Percentiles rank a stretch among this genome's conserved stretches.
Conservation (phyloP, 2,113 vertebrate species). For the Psilopsiagon aymara region DNA sequence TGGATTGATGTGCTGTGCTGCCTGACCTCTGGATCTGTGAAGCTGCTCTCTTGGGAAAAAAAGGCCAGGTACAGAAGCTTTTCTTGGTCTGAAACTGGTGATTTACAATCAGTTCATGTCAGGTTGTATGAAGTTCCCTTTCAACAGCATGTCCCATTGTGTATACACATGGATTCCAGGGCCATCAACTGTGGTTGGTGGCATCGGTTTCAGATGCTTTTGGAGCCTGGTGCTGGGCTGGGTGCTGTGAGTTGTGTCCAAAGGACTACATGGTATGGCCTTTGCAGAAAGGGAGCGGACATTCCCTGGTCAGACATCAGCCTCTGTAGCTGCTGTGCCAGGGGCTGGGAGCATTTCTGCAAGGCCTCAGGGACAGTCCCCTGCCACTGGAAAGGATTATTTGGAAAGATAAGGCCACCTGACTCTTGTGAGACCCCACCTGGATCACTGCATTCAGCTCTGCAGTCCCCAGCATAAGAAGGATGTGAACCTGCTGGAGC, state of each 20-base stretch:
- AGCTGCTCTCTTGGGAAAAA: slow-evolving; percentile 73
- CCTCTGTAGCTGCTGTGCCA: not conserved
- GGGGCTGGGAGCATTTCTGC: not conserved
- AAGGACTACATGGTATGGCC: not conserved
- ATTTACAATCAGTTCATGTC: not conserved
- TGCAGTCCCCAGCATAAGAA: not conserved
- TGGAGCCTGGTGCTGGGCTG: not conserved
- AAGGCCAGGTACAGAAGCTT: slow-evolving; percentile 71
- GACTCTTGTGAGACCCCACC: not conserved
- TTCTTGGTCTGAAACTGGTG: not conserved
- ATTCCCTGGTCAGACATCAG: not conserved
- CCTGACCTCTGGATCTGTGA: slow-evolving; percentile 81
- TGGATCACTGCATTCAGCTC: not conserved
- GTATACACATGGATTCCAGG: accelerated
- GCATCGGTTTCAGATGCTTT: not conserved
- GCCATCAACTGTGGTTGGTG: not conserved
- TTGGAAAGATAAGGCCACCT: not conserved
- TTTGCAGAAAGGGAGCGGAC: not conserved
- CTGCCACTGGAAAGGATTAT: not conserved
- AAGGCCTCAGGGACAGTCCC: not conserved
- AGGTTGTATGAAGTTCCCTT: not conserved
- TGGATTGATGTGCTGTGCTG: slow-evolving; percentile 74
- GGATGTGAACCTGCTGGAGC: not conserved
- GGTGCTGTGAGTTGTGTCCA: not conserved
- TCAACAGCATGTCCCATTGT: not conserved